phyloP scores from a whole-genome alignment of 2,888 invertebrate genomes.

The Tinea trinotella region DNA sequence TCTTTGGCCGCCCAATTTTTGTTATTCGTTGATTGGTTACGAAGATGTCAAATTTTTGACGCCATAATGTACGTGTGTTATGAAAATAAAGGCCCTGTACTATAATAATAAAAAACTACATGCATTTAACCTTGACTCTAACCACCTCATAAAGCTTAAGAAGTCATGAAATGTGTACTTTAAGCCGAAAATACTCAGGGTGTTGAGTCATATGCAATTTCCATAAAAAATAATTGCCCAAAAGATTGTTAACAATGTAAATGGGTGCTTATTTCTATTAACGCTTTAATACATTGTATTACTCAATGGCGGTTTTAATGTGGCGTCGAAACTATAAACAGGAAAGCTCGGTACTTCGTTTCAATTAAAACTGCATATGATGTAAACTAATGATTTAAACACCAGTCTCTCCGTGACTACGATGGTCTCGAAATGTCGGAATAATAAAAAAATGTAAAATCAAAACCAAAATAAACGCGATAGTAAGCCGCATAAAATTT shows the following conservation, averaged over 20 bases:
- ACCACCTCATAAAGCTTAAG: neutral
- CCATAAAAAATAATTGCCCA: conserved; percentile 5
- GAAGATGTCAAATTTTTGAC: no score
- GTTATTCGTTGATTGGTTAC: no score
- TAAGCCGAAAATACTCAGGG: neutral
- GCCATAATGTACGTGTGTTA: no score
- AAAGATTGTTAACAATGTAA: conserved; percentile 1
- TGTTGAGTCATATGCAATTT: neutral
- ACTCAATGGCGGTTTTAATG: neutral
- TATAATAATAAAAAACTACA: no score
- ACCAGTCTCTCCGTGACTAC: no score
- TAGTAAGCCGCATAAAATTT: no score
- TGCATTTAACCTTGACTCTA: neutral
- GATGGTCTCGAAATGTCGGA: no score
- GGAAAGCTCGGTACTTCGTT: neutral
- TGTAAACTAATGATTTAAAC: neutral
- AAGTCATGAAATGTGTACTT: no score
- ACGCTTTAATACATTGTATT: conserved; percentile 4
- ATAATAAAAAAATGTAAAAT: no score
- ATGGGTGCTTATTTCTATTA: conserved; percentile 4
- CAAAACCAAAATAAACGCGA: no score
- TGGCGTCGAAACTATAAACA: neutral
- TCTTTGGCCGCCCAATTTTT: no score
- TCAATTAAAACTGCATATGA: neutral
- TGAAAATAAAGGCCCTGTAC: no score